Evolutionary conservation across 1,140 invertebrate species (phyloP), one percentile per base, ranked within the genome.

Genomic region (Lepidurus packardi): DNA sequence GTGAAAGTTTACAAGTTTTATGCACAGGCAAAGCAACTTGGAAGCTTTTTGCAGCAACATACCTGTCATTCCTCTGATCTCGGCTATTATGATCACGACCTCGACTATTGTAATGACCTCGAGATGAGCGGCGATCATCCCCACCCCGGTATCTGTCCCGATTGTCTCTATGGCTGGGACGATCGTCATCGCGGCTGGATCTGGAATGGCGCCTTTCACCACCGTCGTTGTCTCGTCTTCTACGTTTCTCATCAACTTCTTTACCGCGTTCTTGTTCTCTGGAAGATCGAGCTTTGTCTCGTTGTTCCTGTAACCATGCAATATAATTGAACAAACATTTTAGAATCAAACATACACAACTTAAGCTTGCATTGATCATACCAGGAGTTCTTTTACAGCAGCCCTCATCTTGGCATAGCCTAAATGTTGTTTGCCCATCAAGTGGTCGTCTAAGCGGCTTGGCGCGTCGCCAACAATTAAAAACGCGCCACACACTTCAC

Each of bases 401-500:
- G 87, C 86, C 80, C 91, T 88, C 73, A 93, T 85, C 81, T 88
- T 87, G 7, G 91, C 91, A 88, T 91, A 97, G 80, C 97, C 97
- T 80, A 97, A 91, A 87, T 99, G 97, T 84, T 98, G 97, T 87
- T 98, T 90, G 5, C 89, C 79, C 44, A 78, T 76, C 43, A 80
- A 73, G 73, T 80, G 79, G 45, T 80, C 79, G 16, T 80, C 79
- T 92, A 78, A 53, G n/a, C 75, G 80, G 24, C 74, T 73, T 74
- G 73, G 88, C 6, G 88, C 88, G 83, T 90, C 90, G 7, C 89
- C 97, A 25, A 99, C 96, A 82, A 99, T 98, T 13, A 99, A 88
- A 86, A 99, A 98, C 9, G 97, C 97, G 6, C 97, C 97, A 87
- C 97, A 99, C 2, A 98, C 95, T 82, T 96, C 93, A 86, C 98